phyloP scores from a whole-genome alignment of 2,888 invertebrate species.

The Prenolepis imparis region DNA sequence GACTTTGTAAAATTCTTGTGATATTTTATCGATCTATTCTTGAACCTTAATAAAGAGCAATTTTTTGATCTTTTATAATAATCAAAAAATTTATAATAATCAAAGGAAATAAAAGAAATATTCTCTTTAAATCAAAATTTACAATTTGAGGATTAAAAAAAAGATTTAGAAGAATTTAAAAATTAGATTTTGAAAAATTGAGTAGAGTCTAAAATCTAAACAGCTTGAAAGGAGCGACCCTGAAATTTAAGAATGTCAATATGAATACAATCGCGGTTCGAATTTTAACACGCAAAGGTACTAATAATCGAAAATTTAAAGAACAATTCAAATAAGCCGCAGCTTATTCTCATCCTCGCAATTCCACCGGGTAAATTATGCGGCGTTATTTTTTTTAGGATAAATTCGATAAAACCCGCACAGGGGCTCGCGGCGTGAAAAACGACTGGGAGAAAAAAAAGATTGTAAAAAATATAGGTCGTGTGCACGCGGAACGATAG shows the following conservation, averaged over 20 bases:
- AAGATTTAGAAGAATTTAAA: neutral
- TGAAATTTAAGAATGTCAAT: neutral
- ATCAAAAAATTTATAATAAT: too few species aligned
- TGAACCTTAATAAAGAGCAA: neutral
- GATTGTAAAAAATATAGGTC: constrained; percentile 54
- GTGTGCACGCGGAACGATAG: constrained; percentile 61
- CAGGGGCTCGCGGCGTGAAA: constrained; percentile 36
- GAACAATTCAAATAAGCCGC: constrained; percentile 27
- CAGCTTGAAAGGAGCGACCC: neutral
- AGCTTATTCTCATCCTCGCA: constrained; percentile 33
- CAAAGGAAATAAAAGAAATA: neutral
- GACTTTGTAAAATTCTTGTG: neutral
- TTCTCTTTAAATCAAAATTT: too few species aligned
- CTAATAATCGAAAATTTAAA: constrained; percentile 23
- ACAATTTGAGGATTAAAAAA: neutral
- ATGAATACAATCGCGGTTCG: neutral
- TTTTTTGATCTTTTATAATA: neutral
- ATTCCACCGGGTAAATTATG: constrained; percentile 46
- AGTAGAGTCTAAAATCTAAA: neutral
- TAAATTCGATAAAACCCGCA: constrained; percentile 55
- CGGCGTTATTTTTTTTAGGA: constrained; percentile 51
- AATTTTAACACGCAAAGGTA: neutral
- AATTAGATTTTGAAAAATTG: neutral
- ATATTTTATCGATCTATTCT: neutral
- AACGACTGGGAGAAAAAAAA: constrained; percentile 46